Conservation (phyloP, 2,888 invertebrate genomes). For the Hemithea aestivaria region DNA sequence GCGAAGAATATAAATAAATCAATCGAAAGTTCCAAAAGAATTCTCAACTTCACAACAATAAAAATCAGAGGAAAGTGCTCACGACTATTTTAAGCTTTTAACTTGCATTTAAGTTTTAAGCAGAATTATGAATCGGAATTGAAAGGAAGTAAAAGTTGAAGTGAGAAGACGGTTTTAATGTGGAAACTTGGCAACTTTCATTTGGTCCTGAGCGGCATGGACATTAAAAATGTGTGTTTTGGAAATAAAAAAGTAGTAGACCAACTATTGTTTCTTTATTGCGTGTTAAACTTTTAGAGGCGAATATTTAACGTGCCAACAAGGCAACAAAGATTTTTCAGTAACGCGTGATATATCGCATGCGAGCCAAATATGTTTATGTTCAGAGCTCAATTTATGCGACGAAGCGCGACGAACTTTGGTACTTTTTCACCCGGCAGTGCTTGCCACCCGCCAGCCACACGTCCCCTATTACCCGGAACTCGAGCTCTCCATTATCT, state of each 20-base stretch:
- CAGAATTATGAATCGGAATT: slow-evolving; percentile 62
- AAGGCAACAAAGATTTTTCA: slow-evolving; percentile 4
- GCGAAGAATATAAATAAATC: slow-evolving; percentile 27
- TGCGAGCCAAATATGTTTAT: slow-evolving; percentile 10
- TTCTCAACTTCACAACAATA: slow-evolving; percentile 46
- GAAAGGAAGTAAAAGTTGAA: slow-evolving; percentile 55
- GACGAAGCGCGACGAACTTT: slow-evolving; percentile 56
- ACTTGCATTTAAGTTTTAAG: slow-evolving; percentile 64
- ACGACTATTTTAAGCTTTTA: slow-evolving; percentile 62
- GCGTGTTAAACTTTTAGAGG: too few relatives aligned
- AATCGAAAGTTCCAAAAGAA: slow-evolving; percentile 33
- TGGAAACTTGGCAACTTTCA: slow-evolving; percentile 19
- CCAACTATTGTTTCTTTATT: too few relatives aligned
- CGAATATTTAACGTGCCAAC: too few relatives aligned
- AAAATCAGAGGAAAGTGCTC: slow-evolving; percentile 50
- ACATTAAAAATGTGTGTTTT: background rate
- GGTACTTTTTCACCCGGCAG: slow-evolving; percentile 67
- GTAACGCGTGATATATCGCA: slow-evolving; percentile 30
- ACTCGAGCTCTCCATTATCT: slow-evolving; percentile 73
- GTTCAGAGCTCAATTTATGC: slow-evolving; percentile 41
- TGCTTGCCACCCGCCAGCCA: slow-evolving; percentile 72
- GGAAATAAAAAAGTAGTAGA: too few relatives aligned
- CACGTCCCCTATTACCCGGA: slow-evolving; percentile 69
- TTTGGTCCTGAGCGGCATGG: slow-evolving; percentile 6
- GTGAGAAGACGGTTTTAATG: slow-evolving; percentile 33